A percentile compares a stretch with the other conserved stretches of the same genome.
Evolutionary conservation across 1,140 invertebrate genomes (phyloP).

Genomic region (Cherax quadricarinatus): DNA sequence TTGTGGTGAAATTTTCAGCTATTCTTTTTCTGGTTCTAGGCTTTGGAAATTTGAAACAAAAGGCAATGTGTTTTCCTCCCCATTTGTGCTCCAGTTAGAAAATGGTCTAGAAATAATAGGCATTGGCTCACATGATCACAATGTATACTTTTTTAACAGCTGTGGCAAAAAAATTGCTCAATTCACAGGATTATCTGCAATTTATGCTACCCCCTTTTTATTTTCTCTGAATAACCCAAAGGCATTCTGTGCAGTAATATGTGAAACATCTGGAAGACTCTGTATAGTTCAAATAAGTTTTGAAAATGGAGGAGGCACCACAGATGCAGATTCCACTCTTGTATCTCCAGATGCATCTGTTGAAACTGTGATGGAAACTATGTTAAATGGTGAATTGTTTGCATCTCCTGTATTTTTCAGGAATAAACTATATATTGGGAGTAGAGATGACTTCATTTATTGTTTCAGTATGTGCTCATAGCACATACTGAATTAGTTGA

Average conservation of each 20-base stretch:
- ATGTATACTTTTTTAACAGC: conserved; percentile 49
- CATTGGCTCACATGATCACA: conserved; percentile 49
- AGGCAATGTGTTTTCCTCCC: conserved; percentile 49
- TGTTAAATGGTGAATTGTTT: conserved; percentile 50
- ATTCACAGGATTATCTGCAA: conserved; percentile 23
- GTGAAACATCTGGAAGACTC: conserved; percentile 50
- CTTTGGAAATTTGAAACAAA: conserved; percentile 45
- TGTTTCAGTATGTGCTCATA: conserved; percentile 31
- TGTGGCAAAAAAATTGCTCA: conserved; percentile 26
- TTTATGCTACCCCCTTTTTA: conserved; percentile 59
- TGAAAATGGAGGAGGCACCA: neutral
- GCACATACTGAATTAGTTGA: no score
- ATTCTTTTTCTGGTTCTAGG: conserved; percentile 17
- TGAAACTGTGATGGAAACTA: conserved; percentile 8
- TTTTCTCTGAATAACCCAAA: neutral
- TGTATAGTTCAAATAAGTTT: conserved; percentile 13
- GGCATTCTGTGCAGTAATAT: conserved; percentile 38
- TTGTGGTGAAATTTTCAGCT: conserved; percentile 28
- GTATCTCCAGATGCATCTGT: neutral
- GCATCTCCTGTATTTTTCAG: conserved; percentile 41
- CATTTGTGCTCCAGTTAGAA: conserved; percentile 26
- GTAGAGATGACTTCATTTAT: conserved; percentile 60
- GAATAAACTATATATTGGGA: conserved; percentile 40
- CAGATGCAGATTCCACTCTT: neutral
- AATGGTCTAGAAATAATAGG: conserved; percentile 37